Percentiles rank a stretch among this genome's conserved stretches.
Evolutionary conservation across 2,888 invertebrate genomes (phyloP).

Genomic region (Drosophila bunnanda): DNA sequence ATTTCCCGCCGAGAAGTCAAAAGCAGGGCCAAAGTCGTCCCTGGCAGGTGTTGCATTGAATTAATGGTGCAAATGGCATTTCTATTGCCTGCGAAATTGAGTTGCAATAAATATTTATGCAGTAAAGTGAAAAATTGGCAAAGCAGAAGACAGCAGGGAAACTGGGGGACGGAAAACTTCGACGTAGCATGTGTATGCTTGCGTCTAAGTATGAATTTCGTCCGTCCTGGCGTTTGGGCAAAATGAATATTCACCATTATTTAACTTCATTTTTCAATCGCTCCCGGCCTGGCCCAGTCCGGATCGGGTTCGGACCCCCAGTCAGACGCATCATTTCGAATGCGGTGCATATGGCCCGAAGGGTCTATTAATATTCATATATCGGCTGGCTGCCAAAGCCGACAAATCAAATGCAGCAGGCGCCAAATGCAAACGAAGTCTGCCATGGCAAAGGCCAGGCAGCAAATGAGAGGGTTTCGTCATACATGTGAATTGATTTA

Average conservation of each 20-base stretch:
- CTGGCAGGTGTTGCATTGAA: constrained; percentile 78
- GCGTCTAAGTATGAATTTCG: constrained; percentile 57
- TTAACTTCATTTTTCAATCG: constrained; percentile 55
- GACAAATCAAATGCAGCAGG: constrained; percentile 73
- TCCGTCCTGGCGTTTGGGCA: constrained; percentile 53
- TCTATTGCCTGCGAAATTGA: constrained; percentile 79
- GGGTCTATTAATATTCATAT: constrained; percentile 78
- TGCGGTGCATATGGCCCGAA: constrained; percentile 42
- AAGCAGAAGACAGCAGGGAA: constrained; percentile 62
- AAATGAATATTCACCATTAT: constrained; percentile 78
- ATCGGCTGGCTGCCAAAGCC: constrained; percentile 58
- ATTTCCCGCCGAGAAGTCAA: constrained; percentile 51
- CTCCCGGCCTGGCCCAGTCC: constrained; percentile 16
- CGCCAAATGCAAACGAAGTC: constrained; percentile 65
- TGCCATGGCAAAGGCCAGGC: constrained; percentile 4
- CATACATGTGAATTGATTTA: constrained; percentile 12
- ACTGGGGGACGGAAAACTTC: constrained; percentile 4
- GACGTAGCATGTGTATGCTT: constrained; percentile 15
- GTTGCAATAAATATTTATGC: constrained; percentile 80
- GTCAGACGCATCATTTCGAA: constrained; percentile 35
- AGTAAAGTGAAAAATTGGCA: constrained; percentile 79
- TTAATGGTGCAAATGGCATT: constrained; percentile 80
- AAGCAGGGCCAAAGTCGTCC: constrained; percentile 75
- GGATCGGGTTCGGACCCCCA: background rate
- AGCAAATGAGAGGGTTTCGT: constrained; percentile 19